These are phyloP conservation scores for Uloborus plumipes DNA, from an alignment of 2,888 invertebrate species.

Conservation along the genomic window DNA sequence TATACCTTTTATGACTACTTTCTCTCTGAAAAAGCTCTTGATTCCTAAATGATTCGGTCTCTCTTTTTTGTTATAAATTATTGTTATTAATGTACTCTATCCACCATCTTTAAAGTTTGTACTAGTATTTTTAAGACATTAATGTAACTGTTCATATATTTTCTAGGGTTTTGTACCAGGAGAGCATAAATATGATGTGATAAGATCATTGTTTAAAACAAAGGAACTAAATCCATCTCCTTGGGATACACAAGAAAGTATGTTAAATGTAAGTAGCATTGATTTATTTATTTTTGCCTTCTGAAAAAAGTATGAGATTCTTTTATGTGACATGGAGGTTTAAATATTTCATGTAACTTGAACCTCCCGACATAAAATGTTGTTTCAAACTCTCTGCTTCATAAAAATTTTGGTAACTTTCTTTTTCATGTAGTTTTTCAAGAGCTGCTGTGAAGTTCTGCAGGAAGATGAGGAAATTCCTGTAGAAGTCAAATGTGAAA, in stretches of 20 bases:
- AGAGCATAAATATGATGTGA: conserved; percentile 61
- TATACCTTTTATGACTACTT: too few species aligned
- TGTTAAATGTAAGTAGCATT: conserved; percentile 50
- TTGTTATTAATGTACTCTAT: too few species aligned
- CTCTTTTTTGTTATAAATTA: too few species aligned
- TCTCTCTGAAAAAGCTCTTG: too few species aligned
- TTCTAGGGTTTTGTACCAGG: conserved; percentile 66
- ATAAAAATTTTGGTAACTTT: too few species aligned
- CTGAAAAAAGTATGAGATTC: not conserved
- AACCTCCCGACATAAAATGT: not conserved
- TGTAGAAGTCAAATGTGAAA: conserved; percentile 63
- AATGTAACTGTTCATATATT: not conserved
- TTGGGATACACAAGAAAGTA: conserved; percentile 63
- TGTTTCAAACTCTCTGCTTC: not conserved
- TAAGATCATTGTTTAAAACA: conserved; percentile 59
- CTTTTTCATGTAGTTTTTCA: conserved; percentile 35
- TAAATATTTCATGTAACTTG: not conserved
- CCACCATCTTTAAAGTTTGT: too few species aligned
- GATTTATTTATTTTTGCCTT: not conserved
- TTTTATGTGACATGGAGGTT: not conserved
- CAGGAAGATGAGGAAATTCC: conserved; percentile 49
- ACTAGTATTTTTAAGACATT: too few species aligned
- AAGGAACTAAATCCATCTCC: conserved; percentile 31
- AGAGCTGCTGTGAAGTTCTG: conserved; percentile 37
- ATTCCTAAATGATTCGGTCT: too few species aligned